Evolutionary conservation across 1,140 invertebrate genomes (phyloP), one percentile per base, ranked within the genome.

Genomic region (Tribolium madens): DNA sequence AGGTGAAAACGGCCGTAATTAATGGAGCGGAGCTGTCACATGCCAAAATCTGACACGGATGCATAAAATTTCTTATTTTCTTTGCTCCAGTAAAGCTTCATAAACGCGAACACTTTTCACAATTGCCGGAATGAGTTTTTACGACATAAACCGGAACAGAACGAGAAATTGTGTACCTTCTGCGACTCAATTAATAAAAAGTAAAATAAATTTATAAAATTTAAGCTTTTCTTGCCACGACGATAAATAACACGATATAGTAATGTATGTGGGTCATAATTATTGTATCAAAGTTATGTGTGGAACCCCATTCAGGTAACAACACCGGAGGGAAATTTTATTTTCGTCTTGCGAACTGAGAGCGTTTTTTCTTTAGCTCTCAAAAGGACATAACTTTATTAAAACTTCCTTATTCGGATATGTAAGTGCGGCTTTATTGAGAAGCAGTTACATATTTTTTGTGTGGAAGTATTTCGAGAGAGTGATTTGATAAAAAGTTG

Each of bases 21-120:
- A 60, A 60, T 60, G 53, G 53, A 60, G 53, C 53, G 17, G 17
- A 60, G 53, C 53, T 60, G 53, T 60, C 53, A 17, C 14, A 13
- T 60, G 53, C 5, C 53, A 60, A 60, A 60, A 10, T 42, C 36
- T 42, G 36, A 26, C 21, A 26, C 21, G 21, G 21, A 42, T 42
- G 36, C 36, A 42, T 42, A 42, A 42, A 26, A 26, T 26, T 26
- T 5, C 21, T 5, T 26, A 4, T 26, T 26, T 26, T 26, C 21
- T 26, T 26, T 4, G 21, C 21, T 4, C 21, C 21, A 26, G 21
- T 26, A 26, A 26, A 26, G 21, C 21, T 26, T 26, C 21, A 26
- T 26, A 26, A 26, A 26, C 21, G 21, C 21, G 21, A 42, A 42
- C 36, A 42, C 36, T 42, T 42, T 42, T 42, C 36, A 42, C 36